Base-by-base conservation (phyloP, 2,113 vertebrate genomes). In the Lamprotornis superbus region DNA sequence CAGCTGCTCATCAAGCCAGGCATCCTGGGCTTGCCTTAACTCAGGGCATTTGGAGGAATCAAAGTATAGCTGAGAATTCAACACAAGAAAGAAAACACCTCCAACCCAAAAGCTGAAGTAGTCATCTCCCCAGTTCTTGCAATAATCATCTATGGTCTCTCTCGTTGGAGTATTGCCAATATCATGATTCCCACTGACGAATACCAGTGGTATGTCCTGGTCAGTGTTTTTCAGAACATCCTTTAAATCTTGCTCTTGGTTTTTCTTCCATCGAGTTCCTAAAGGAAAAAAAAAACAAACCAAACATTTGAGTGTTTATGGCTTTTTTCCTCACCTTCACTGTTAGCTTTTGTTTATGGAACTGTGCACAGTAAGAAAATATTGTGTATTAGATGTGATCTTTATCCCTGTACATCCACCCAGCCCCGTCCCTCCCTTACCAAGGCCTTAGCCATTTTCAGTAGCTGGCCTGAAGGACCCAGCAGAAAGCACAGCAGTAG, bases 21-120 rank as follows among this genome's bases (percentile, higher is more conserved):
- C 87, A 74, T 99, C 99, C 93, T 99, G 99, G 60, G 98, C 98
- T 86, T 98, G 95, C 96, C 98, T 98, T 89, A 98, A 94, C 77
- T 98, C 94, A 1, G 98, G 98, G 97, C 99, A 99, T 73, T 94
- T 95, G 7, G 98, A 99, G 57, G 98, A 97, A 74, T 99, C 98
- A 1, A 96, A 98, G 91, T 98, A 98, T 12, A 99, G 92, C 97
- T 99, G 99, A 67, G 99, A 99, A 97, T 99, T 99, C 90, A 99
- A 97, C 81, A 99, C 99, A 44, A 99, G 98, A 95, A 98, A 99
- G 91, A 99, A 95, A 84, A 99, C 98, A 5, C 99, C 99, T 12
- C 99, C 99, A 18, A 98, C 98, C 99, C 99, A 99, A 96, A 99
- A 99, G 97, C 99, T 99, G 97, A 99, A 99, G 96, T 99, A 99